Base-by-base conservation (phyloP, 2,888 invertebrate genomes). In the Labia minor region DNA sequence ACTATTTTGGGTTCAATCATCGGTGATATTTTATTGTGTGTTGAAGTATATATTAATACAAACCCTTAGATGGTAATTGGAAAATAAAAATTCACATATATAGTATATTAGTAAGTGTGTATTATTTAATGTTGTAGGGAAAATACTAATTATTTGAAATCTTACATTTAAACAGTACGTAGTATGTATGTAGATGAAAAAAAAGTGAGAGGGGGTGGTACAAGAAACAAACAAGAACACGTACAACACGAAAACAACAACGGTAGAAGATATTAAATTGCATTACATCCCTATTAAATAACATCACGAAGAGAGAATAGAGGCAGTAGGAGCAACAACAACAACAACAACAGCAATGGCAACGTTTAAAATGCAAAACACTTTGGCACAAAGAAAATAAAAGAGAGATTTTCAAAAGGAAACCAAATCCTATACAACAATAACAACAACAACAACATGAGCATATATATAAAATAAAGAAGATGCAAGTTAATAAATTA, bases 251-350 rank as follows among this genome's bases (percentile, higher is more conserved):
- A 33, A 11, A 8, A 33, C 11, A 49, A 16, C 49, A 49, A 49
- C 2, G 16, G 49, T 49, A 49, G n/a, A 14, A 49, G 3, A 49
- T 49, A 49, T 49, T 49, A 10, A 14, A 14, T 16, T 49, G 16
- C n/a, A 49, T 49, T 49, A 49, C 49, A 49, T 49, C 49, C 49
- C 49, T 49, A 49, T 49, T 49, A 49, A 49, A 49, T 49, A 49
- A 49, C 16, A 49, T 26, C 26, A 49, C 8, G n/a, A 14, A 49
- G n/a, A 16, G 49, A 49, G 14, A 49, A 49, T 49, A 49, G 26
- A 26, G 8, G 8, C 26, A 26, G 26, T 26, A 26, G 4, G 8
- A 26, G 4, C 26, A 26, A 3, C 8, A 26, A 26, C 26, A 26
- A 26, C 26, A 26, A 26, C 26, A 26, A 26, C 8, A 26, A 26